phyloP scores from a whole-genome alignment of 2,797 vertebrate genomes.

The Channallabes apus region DNA sequence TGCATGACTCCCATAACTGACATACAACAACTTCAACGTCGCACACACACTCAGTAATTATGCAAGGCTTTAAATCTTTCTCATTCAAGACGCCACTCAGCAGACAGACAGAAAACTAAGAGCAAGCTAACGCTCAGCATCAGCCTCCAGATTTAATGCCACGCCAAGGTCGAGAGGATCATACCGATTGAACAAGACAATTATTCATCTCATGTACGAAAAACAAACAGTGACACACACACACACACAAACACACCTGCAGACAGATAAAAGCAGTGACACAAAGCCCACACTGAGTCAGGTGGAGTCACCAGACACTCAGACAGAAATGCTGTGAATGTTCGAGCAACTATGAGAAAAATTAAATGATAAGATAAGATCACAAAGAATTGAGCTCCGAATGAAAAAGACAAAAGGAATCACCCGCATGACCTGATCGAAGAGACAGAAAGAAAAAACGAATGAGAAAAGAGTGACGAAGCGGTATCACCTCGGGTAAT shows the following conservation, averaged over 20 bases:
- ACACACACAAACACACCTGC: not conserved
- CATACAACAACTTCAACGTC: not conserved
- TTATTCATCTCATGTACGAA: not conserved
- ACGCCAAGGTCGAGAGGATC: slow-evolving; percentile 35
- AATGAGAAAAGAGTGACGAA: slow-evolving; percentile 23
- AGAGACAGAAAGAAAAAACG: not conserved
- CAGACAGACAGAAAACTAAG: not conserved
- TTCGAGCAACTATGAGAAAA: not conserved
- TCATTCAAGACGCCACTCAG: not conserved
- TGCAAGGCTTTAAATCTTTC: not conserved
- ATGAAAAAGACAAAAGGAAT: slow-evolving; percentile 3
- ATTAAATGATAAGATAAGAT: not conserved
- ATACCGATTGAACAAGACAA: not conserved
- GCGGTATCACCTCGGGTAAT: not conserved
- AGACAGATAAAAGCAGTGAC: not conserved
- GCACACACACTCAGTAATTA: not conserved
- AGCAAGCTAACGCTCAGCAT: not conserved
- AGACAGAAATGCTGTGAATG: not conserved
- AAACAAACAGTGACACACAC: not conserved
- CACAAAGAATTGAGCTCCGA: not conserved
- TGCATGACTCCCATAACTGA: not conserved
- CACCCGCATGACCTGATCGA: slow-evolving; percentile 10
- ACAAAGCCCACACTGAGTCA: not conserved
- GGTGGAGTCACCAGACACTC: not conserved
- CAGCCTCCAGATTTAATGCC: not conserved